Base-by-base conservation (phyloP, 1,140 invertebrate species). In the Dendrolimus punctatus region DNA sequence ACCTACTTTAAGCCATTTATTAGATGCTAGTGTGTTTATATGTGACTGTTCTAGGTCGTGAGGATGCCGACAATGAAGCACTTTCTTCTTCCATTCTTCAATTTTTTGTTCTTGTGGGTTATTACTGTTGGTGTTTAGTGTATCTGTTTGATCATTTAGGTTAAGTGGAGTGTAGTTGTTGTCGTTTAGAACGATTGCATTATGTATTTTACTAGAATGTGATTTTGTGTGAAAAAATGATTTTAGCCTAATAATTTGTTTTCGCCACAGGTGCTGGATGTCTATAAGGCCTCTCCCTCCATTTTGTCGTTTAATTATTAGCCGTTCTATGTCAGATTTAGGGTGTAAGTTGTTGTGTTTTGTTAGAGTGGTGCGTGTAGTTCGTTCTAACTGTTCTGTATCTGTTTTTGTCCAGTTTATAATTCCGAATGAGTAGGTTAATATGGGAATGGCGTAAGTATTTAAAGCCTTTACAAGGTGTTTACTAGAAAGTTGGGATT, bases 391-490 rank as follows among this genome's bases (percentile, higher is more conserved):
- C 23, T 51, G 38, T 49, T 58, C 37, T 39, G 62, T 46, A 43
- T 68, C 57, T 36, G 56, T 60, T 46, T 57, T 54, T 6, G 48
- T 44, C 58, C 57, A 69, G 47, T 63, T 65, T 6, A 65, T 58
- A 2, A 68, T 46, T 10, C 63, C 63, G 53, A 70, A 59, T 5
- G 60, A 64, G 37, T 67, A 71, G 2, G 65, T 65, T 8, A 68
- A 23, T 5, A 68, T 52, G 5, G 65, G 65, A 4, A 68, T 57
- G 2, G 65, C 65, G 9, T 58, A 71, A 8, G 62, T 62, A 36
- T 71, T 71, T n/a, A 71, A 38, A 9, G 62, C 55, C 61, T 68
- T 71, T 6, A 64, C 48, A 8, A 55, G n/a, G 10, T 53, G 42
- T 51, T 57, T 60, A 40, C 42, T 36, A 2, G 48, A 38, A 0